These are phyloP conservation scores for Lasioglossum marginatum DNA, from an alignment of 2,888 invertebrate genomes.

Conservation along the genomic window DNA sequence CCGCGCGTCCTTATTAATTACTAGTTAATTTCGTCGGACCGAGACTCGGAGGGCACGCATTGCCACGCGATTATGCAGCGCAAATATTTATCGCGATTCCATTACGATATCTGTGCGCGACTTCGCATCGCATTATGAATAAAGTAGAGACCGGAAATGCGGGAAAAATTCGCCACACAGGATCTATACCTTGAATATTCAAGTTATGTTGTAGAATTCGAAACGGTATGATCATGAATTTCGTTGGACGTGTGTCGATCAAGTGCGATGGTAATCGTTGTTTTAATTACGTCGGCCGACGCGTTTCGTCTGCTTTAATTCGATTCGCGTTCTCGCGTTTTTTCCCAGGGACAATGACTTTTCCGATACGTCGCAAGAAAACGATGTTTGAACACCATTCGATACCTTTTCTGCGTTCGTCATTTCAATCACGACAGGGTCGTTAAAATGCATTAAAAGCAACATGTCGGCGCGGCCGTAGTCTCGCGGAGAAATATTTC, in stretches of 20 bases:
- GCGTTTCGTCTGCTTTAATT: background rate
- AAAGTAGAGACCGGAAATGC: background rate
- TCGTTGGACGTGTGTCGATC: background rate
- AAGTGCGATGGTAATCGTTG: background rate
- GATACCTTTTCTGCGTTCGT: background rate
- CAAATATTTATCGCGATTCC: slow-evolving; percentile 5
- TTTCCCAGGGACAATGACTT: background rate
- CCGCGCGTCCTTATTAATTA: slow-evolving; percentile 5
- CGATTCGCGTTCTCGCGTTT: background rate
- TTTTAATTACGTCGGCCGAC: background rate
- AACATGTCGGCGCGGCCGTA: background rate
- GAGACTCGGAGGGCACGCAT: background rate
- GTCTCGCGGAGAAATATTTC: background rate
- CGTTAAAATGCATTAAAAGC: slow-evolving; percentile 17
- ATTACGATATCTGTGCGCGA: slow-evolving; percentile 3
- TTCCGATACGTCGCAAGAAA: background rate
- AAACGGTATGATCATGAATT: background rate
- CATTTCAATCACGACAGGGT: slow-evolving; percentile 6
- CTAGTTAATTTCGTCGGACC: background rate
- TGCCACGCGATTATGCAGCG: background rate
- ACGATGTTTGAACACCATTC: slow-evolving; percentile 16
- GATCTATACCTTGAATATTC: background rate
- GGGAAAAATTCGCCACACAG: background rate
- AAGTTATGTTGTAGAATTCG: background rate
- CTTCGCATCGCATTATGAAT: background rate